Evolutionary conservation across 1,140 invertebrate species (phyloP).

Genomic region (Eupristina koningsbergeri): DNA sequence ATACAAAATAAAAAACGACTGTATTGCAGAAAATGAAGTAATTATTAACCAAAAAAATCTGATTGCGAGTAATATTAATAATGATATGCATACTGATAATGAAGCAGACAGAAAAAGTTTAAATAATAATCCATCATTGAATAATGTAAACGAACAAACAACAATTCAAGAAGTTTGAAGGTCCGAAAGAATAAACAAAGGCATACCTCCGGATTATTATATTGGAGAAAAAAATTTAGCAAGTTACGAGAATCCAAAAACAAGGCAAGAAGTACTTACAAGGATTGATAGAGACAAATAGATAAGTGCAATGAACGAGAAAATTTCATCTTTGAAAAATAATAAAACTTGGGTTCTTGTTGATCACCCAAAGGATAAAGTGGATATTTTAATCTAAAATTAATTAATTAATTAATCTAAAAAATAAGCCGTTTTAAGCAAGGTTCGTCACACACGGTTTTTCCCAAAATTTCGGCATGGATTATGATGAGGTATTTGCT

Average conservation of each 20-base stretch:
- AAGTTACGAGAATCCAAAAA: not conserved
- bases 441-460: not conserved
- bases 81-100: too few relatives aligned
- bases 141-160: too few relatives aligned
- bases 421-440: not conserved
- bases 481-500: not conserved
- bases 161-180: too few relatives aligned
- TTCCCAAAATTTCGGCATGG: not conserved
- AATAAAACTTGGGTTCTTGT: not conserved
- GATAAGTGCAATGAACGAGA: not conserved
- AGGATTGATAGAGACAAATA: not conserved
- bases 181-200: too few relatives aligned
- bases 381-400: not conserved
- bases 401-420: not conserved
- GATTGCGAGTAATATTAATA: not conserved
- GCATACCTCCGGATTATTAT: too few relatives aligned
- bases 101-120: not conserved
- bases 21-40: not conserved
- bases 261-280: not conserved
- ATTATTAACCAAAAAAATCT: not conserved
- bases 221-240: too few relatives aligned
- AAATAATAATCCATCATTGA: not conserved
- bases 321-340: not conserved
- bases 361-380: not conserved
- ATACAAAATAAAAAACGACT: constrained; percentile 28